These are phyloP conservation scores for Heliconius charithonia DNA, from an alignment of 2,888 invertebrate genomes.

Conservation along the genomic window DNA sequence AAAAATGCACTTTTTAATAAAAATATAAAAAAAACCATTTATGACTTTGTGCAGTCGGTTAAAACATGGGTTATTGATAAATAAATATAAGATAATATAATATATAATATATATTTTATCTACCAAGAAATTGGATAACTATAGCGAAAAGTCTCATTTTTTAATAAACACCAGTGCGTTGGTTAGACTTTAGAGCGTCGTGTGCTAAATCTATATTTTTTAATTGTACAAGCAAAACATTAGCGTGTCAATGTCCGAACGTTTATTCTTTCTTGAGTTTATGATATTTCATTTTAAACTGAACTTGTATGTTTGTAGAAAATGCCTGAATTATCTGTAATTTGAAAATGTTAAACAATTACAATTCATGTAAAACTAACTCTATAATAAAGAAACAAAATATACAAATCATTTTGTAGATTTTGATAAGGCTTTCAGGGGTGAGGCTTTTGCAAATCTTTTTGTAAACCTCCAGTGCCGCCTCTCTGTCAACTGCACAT, in stretches of 20 bases:
- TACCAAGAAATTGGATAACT: not conserved
- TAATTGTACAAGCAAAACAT: slow-evolving; percentile 54
- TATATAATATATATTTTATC: too few relatives aligned
- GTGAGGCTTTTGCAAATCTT: not conserved
- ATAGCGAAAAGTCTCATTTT: not conserved
- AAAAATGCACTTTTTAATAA: too few relatives aligned
- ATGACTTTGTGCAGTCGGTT: too few relatives aligned
- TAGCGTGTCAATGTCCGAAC: slow-evolving; percentile 63
- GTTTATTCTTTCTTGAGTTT: slow-evolving; percentile 53
- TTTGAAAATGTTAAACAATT: not conserved
- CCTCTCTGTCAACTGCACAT: too few relatives aligned
- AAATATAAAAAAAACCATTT: too few relatives aligned
- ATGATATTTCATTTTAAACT: slow-evolving; percentile 1
- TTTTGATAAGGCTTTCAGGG: not conserved
- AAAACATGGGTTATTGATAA: too few relatives aligned
- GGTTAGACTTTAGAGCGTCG: not conserved
- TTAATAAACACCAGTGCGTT: not conserved
- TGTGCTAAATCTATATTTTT: slow-evolving; percentile 48
- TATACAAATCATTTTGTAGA: not conserved
- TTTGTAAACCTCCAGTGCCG: not conserved
- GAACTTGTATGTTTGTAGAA: not conserved
- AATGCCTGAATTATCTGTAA: not conserved
- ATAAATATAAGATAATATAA: not conserved
- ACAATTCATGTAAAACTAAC: not conserved
- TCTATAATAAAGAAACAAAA: not conserved